These are phyloP conservation scores for Pseudonaja textilis DNA, from an alignment of 2,113 vertebrate species.

Conservation along the genomic window DNA sequence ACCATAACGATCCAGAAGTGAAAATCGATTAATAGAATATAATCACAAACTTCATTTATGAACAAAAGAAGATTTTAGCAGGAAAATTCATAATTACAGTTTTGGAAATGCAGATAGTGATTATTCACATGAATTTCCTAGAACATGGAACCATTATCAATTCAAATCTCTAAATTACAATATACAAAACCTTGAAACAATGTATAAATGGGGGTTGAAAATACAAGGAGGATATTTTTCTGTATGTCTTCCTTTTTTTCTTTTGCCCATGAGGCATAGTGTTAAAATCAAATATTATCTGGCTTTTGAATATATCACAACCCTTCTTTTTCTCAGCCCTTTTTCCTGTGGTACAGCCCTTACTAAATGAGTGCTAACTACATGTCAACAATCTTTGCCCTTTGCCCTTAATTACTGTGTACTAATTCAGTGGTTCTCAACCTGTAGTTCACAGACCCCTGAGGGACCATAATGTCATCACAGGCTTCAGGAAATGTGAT, in stretches of 20 bases:
- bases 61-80: background rate
- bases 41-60: background rate
- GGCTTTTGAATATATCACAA: background rate
- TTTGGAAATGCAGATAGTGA: background rate
- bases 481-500: background rate
- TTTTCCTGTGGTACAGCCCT: background rate
- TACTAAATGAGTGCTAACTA: background rate
- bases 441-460: background rate
- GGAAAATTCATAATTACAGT: background rate
- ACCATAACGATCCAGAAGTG: background rate
- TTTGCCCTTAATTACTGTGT: background rate
- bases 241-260: background rate
- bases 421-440: background rate
- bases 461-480: background rate
- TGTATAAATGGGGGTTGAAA: background rate
- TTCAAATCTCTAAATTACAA: background rate
- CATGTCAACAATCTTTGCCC: background rate
- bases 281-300: background rate
- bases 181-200: background rate
- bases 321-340: background rate
- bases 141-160: background rate
- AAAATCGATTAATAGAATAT: background rate
- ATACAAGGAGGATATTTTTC: background rate
- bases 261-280: background rate
- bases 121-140: background rate